phyloP scores from a whole-genome alignment of 1,140 invertebrate species.

The Halesus radiatus region DNA sequence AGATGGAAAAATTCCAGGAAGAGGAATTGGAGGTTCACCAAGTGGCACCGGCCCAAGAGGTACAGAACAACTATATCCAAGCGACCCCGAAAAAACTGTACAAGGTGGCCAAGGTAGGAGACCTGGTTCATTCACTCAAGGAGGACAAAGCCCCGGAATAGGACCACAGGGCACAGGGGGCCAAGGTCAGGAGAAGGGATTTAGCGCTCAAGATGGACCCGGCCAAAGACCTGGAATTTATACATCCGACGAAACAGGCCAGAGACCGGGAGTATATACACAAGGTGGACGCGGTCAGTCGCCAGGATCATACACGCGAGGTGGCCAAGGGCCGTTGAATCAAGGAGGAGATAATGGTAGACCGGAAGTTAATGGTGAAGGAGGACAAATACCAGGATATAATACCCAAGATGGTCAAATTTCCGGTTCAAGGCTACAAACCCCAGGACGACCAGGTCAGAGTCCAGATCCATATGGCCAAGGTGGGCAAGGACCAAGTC shows the following conservation, averaged over 20 bases:
- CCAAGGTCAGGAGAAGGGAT: not conserved
- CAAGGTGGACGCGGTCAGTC: slow-evolving; percentile 15
- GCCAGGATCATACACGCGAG: not conserved
- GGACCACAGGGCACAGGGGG: not conserved
- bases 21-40: too few species aligned
- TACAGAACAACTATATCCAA: too few species aligned
- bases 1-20: not conserved
- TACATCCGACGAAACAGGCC: not conserved
- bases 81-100: too few species aligned
- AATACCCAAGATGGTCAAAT: not conserved
- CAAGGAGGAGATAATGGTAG: not conserved
- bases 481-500: slow-evolving; percentile 4
- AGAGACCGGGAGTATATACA: not conserved
- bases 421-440: too few species aligned
- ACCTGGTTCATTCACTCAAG: slow-evolving; percentile 1
- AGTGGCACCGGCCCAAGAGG: too few species aligned
- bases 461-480: not conserved
- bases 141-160: not conserved
- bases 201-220: not conserved
- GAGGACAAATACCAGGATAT: slow-evolving; percentile 32
- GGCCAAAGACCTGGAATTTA: not conserved
- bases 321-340: not conserved
- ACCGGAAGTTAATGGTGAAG: not conserved
- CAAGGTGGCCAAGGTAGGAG: not conserved
- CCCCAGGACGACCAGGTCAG: too few species aligned